Evolutionary conservation across 2,113 vertebrate genomes (phyloP).

Genomic region (Cynocephalus volans): DNA sequence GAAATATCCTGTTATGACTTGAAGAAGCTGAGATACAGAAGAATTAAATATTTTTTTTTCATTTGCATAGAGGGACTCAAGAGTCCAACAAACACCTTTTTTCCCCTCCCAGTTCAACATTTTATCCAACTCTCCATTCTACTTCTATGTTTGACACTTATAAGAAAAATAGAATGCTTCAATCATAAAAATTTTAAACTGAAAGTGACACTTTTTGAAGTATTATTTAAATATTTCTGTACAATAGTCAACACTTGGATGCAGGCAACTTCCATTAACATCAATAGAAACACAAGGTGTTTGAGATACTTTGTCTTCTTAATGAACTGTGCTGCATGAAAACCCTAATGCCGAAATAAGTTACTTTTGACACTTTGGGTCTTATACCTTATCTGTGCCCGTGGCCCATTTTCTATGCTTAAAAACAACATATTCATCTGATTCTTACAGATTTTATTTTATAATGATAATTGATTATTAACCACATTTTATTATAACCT

Average conservation of each 20-base stretch:
- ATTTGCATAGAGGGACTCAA: background rate
- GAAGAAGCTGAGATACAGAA: constrained; percentile 4
- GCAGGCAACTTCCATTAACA: constrained; percentile 46
- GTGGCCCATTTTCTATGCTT: constrained; percentile 30
- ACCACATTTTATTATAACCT: constrained; percentile 31
- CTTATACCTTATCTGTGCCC: background rate
- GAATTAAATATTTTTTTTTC: constrained; percentile 6
- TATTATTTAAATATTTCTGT: constrained; percentile 56
- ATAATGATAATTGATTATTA: constrained; percentile 25
- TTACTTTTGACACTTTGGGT: constrained; percentile 35
- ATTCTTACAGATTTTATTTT: constrained; percentile 38
- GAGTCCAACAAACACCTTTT: background rate
- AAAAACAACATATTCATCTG: constrained; percentile 37
- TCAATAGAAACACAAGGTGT: background rate
- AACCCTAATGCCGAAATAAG: constrained; percentile 52
- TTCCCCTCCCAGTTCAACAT: constrained; percentile 5
- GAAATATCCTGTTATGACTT: constrained; percentile 7
- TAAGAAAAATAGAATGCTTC: constrained; percentile 50
- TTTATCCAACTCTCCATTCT: constrained; percentile 32
- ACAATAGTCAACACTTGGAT: constrained; percentile 48
- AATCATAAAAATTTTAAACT: constrained; percentile 30
- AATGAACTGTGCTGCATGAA: constrained; percentile 37
- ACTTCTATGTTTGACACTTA: background rate
- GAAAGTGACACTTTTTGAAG: constrained; percentile 19
- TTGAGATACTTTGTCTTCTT: constrained; percentile 58